Percentiles rank a stretch among this genome's conserved stretches.
These are phyloP conservation scores for Platyscapa corneri DNA, from an alignment of 1,140 invertebrate species.

Conservation along the genomic window DNA sequence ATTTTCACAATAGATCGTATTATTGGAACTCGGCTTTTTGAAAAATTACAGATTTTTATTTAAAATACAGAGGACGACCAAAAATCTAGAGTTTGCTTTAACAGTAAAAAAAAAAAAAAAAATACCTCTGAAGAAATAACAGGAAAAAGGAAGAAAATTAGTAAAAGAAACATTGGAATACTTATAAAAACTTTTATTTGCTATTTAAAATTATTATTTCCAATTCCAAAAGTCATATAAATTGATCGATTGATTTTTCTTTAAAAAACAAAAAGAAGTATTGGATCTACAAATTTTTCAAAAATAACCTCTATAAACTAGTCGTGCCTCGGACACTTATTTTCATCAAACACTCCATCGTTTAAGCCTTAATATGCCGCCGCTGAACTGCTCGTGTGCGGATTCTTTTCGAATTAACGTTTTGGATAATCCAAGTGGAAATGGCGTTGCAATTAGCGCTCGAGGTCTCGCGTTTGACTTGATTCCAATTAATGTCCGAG, in stretches of 20 bases:
- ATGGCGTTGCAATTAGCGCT: neutral
- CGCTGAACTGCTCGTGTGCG: neutral
- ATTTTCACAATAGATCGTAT: slow-evolving; percentile 28
- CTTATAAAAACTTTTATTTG: slow-evolving; percentile 43
- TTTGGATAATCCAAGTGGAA: neutral
- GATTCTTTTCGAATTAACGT: neutral
- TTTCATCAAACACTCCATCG: neutral
- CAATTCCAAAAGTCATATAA: slow-evolving; percentile 50
- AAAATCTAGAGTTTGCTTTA: slow-evolving; percentile 20
- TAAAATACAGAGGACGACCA: slow-evolving; percentile 40
- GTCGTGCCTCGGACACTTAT: neutral
- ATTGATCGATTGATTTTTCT: neutral
- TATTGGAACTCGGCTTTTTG: slow-evolving; percentile 39
- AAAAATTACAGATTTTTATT: slow-evolving; percentile 42
- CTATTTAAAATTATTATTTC: slow-evolving; percentile 44
- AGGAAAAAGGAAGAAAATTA: slow-evolving; percentile 40
- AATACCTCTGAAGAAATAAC: slow-evolving; percentile 34
- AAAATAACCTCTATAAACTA: slow-evolving; percentile 38
- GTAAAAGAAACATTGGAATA: slow-evolving; percentile 32
- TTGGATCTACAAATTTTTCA: slow-evolving; percentile 22
- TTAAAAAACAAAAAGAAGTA: slow-evolving; percentile 29
- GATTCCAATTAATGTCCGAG: neutral
- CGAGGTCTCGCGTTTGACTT: neutral
- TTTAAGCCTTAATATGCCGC: neutral
- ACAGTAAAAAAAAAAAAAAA: too few species aligned